phyloP scores from a whole-genome alignment of 2,113 vertebrate genomes.

The Boulengeromyrus knoepffleri region DNA sequence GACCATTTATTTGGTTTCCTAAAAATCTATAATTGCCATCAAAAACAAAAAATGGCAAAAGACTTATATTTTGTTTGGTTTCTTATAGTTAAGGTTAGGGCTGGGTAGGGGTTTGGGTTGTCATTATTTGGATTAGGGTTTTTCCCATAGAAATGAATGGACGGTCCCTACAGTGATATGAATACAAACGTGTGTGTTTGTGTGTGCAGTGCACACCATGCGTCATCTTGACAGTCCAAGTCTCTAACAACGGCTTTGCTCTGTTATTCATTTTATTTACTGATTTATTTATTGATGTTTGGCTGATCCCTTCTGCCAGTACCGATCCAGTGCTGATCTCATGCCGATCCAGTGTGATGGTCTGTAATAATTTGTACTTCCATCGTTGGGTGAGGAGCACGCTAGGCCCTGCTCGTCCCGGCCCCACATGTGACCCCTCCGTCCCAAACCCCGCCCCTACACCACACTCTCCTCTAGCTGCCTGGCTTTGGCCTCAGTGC shows the following conservation, averaged over 20 bases:
- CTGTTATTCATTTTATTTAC: not conserved
- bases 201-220: not conserved
- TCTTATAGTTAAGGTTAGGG: not conserved
- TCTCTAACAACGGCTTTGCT: not conserved
- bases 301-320: not conserved
- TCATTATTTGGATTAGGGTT: not conserved
- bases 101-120: not conserved
- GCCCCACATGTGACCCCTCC: too few species aligned
- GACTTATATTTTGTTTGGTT: not conserved
- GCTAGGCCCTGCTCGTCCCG: not conserved
- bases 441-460: conserved; percentile 38
- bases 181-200: not conserved
- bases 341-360: not conserved
- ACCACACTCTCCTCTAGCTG: conserved; percentile 82
- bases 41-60: not conserved
- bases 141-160: not conserved
- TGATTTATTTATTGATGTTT: not conserved
- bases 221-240: not conserved
- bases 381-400: not conserved
- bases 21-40: not conserved
- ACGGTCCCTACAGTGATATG: not conserved
- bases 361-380: not conserved
- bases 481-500: conserved; percentile 40
- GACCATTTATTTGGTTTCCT: not conserved
- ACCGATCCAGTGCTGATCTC: not conserved